These are phyloP conservation scores for Oceanodroma tethys DNA, from an alignment of 2,113 vertebrate species.

Conservation along the genomic window DNA sequence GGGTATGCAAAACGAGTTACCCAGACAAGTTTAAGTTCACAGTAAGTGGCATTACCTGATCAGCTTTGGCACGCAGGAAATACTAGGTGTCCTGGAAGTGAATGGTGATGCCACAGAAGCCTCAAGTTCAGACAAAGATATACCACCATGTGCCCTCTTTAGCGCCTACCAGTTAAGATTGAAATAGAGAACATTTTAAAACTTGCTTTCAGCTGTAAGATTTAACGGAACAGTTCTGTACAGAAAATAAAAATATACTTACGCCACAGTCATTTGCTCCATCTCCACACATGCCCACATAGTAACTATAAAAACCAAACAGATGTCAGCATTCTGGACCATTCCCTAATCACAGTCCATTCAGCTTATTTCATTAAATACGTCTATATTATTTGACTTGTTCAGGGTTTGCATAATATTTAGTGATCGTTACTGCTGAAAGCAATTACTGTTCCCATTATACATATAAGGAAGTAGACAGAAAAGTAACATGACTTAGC, in stretches of 20 bases:
- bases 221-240: background rate
- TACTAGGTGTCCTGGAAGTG: constrained; percentile 93
- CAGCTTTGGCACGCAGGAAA: constrained; percentile 95
- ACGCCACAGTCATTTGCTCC: constrained; percentile 98
- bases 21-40: background rate
- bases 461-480: background rate
- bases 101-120: constrained; percentile 97
- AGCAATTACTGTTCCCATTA: background rate
- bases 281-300: constrained; percentile 97
- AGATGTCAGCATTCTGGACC: background rate
- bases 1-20: background rate
- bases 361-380: background rate
- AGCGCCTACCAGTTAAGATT: constrained; percentile 78
- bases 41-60: constrained; percentile 82
- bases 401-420: background rate
- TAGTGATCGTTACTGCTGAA: background rate
- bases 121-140: constrained; percentile 95
- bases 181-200: background rate
- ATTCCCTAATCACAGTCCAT: background rate
- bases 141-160: constrained; percentile 93
- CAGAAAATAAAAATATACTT: constrained; percentile 65
- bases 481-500: background rate
- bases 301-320: constrained; percentile 83
- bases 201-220: background rate
- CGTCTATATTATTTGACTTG: background rate